Percentiles rank a stretch among this genome's conserved stretches.
These are phyloP conservation scores for Rhabdomys dilectus DNA, from an alignment of 2,113 vertebrate species.

Conservation along the genomic window DNA sequence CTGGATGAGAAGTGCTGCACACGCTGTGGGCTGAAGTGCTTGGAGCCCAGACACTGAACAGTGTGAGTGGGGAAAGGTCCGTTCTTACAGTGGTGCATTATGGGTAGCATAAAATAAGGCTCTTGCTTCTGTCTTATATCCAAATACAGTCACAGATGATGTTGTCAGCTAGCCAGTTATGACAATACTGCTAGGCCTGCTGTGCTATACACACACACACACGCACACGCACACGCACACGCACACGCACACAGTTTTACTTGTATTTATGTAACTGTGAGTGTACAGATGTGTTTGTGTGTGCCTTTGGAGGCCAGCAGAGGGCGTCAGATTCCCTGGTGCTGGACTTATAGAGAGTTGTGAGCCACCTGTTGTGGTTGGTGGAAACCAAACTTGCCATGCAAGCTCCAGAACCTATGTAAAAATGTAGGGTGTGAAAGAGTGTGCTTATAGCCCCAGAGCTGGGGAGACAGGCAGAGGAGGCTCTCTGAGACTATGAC, in stretches of 20 bases:
- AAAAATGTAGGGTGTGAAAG: not conserved
- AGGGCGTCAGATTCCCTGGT: not conserved
- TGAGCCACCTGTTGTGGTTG: not conserved
- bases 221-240: not conserved
- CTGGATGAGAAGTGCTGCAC: constrained; percentile 56
- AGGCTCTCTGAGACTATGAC: not conserved
- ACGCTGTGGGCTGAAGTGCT: constrained; percentile 62
- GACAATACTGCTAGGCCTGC: not conserved
- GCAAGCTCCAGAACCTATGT: not conserved
- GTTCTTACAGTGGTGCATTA: not conserved
- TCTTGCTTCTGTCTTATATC: not conserved
- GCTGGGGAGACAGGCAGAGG: not conserved
- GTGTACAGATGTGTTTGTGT: not conserved
- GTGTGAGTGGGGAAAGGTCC: constrained; percentile 45
- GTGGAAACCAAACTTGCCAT: not conserved
- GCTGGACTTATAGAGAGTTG: too few relatives aligned
- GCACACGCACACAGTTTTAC: not conserved
- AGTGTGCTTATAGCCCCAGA: not conserved
- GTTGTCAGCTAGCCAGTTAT: not conserved
- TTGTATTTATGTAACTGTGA: not conserved
- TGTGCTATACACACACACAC: not conserved
- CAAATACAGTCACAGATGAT: not conserved
- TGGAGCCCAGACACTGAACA: not conserved
- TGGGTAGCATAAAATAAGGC: not conserved
- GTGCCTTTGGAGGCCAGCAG: not conserved